Conservation (phyloP, 2,113 vertebrate genomes). For the Actinemys pallida region DNA sequence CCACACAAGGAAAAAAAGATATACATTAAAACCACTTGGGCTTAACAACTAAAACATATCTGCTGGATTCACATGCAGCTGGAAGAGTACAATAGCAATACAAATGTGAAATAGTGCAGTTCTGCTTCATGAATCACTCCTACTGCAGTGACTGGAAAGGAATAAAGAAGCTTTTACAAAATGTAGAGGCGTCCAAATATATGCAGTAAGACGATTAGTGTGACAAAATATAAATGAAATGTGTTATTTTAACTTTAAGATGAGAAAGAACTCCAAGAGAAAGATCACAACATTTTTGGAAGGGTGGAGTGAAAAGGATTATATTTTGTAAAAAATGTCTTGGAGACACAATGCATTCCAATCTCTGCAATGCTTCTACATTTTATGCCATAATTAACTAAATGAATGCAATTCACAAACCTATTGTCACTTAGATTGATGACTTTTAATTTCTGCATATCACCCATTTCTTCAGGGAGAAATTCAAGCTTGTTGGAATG, state of each 20-base stretch:
- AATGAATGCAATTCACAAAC: constrained; percentile 82
- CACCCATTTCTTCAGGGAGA: constrained; percentile 97
- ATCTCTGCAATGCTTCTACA: not conserved
- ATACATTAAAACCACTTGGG: not conserved
- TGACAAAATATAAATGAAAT: not conserved
- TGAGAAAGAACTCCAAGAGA: not conserved
- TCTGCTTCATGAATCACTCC: not conserved
- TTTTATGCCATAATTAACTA: constrained; percentile 33
- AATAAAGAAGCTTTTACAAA: not conserved
- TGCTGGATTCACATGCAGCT: not conserved
- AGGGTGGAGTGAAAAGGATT: not conserved
- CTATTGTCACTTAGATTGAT: constrained; percentile 98
- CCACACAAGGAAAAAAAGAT: not conserved
- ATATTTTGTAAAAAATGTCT: not conserved
- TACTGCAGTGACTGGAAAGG: not conserved
- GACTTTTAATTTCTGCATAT: constrained; percentile 97
- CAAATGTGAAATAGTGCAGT: not conserved
- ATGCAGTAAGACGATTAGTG: not conserved
- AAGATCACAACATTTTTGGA: not conserved
- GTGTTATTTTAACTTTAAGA: not conserved
- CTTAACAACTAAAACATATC: not conserved
- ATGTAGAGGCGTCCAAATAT: not conserved
- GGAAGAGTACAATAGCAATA: not conserved
- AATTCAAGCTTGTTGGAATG: constrained; percentile 98
- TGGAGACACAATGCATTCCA: not conserved